Conservation (phyloP, 2,797 vertebrate species). For the Bradypus variegatus region DNA sequence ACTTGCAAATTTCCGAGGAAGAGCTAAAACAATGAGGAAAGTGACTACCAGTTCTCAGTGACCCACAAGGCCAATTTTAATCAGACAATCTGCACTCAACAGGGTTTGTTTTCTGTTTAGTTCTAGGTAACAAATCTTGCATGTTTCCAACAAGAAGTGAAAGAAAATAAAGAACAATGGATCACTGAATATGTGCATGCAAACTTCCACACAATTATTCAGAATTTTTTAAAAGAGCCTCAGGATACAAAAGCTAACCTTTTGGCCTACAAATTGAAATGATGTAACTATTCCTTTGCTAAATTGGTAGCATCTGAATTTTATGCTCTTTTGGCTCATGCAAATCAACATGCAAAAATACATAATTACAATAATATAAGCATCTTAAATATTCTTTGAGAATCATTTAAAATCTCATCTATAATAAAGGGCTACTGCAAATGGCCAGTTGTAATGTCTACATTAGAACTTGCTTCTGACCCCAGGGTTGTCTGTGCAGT, state of each 20-base stretch:
- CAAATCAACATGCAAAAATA: neutral
- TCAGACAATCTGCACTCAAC: neutral
- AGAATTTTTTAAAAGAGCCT: constrained; percentile 18
- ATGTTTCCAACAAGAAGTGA: constrained; percentile 43
- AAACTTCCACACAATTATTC: constrained; percentile 43
- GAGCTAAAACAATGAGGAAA: neutral
- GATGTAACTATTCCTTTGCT: neutral
- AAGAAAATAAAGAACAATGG: constrained; percentile 33
- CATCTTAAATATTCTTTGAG: neutral
- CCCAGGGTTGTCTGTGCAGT: neutral
- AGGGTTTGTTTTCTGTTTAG: constrained; percentile 8
- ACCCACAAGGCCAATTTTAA: neutral
- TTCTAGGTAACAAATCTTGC: constrained; percentile 11
- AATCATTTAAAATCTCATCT: constrained; percentile 26
- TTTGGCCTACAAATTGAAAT: constrained; percentile 8
- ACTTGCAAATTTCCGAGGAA: neutral
- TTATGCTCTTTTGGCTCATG: neutral
- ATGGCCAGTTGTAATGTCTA: neutral
- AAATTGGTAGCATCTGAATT: constrained; percentile 13
- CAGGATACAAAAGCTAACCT: constrained; percentile 29
- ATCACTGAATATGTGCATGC: neutral
- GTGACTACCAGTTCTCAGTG: fast-evolving
- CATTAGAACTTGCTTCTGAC: neutral
- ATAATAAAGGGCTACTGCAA: neutral
- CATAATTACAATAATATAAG: neutral